Conservation (phyloP, 2,113 vertebrate species). For the Urocynchramus pylzowi region DNA sequence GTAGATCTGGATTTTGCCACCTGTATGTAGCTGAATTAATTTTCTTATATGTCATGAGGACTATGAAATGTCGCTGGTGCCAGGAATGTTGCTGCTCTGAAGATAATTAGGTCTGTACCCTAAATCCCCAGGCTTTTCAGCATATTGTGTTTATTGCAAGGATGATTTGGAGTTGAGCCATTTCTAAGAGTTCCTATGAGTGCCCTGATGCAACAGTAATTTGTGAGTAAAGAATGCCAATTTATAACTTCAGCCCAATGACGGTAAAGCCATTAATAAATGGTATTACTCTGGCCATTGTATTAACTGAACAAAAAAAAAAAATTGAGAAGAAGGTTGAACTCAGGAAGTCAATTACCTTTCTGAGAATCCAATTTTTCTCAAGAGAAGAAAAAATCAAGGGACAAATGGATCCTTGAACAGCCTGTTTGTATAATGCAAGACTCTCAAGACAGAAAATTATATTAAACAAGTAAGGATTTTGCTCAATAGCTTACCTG, state of each 20-base stretch:
- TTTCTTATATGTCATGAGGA: neutral
- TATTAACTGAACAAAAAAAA: neutral
- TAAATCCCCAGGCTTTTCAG: neutral
- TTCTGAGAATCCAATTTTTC: neutral
- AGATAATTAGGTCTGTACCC: neutral
- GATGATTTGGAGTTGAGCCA: neutral
- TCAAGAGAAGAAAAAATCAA: neutral
- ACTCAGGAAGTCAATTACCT: neutral
- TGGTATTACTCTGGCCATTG: neutral
- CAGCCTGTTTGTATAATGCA: neutral
- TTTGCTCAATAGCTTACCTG: slow-evolving; percentile 70
- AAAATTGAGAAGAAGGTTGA: neutral
- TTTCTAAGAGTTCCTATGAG: neutral
- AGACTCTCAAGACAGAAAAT: neutral
- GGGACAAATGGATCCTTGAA: neutral
- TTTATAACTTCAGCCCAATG: neutral
- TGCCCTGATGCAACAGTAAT: neutral
- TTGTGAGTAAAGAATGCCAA: neutral
- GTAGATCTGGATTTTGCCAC: neutral
- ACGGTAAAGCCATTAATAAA: neutral
- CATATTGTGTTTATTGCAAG: neutral
- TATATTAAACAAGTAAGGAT: neutral
- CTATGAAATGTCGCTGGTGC: neutral
- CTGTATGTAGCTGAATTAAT: neutral
- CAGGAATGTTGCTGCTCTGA: neutral